These are phyloP conservation scores for Poliocrania exsul DNA, from an alignment of 2,797 vertebrate species.

Conservation along the genomic window DNA sequence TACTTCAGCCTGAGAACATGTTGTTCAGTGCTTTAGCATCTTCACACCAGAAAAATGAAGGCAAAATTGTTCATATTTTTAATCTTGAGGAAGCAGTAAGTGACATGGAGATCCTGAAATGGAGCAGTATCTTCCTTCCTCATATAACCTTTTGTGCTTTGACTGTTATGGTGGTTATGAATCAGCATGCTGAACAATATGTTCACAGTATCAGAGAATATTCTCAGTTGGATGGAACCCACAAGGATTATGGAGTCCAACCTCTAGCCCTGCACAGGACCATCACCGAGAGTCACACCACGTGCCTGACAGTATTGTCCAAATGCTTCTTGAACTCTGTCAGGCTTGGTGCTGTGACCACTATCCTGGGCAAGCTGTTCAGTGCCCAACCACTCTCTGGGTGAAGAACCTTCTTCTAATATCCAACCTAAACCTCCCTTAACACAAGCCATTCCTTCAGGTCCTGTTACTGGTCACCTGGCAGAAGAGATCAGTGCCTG, in stretches of 20 bases:
- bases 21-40: background rate
- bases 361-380: background rate
- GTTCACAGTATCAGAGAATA: background rate
- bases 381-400: background rate
- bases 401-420: background rate
- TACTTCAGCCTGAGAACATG: background rate
- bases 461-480: background rate
- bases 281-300: background rate
- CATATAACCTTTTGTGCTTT: background rate
- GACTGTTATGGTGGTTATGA: background rate
- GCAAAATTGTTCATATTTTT: background rate
- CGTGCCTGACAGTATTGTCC: background rate
- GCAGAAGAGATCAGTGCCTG: background rate
- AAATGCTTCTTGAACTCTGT: background rate
- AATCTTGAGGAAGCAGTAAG: background rate
- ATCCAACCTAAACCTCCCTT: background rate
- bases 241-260: background rate
- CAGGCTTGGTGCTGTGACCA: background rate
- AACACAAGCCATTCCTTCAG: background rate
- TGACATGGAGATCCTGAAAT: background rate
- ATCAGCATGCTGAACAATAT: rapidly evolving
- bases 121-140: background rate
- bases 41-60: background rate
- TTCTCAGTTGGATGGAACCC: background rate
- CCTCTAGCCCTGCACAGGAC: background rate